Evolutionary conservation across 2,113 vertebrate genomes (phyloP).

Genomic region (Odobenus rosmarus): DNA sequence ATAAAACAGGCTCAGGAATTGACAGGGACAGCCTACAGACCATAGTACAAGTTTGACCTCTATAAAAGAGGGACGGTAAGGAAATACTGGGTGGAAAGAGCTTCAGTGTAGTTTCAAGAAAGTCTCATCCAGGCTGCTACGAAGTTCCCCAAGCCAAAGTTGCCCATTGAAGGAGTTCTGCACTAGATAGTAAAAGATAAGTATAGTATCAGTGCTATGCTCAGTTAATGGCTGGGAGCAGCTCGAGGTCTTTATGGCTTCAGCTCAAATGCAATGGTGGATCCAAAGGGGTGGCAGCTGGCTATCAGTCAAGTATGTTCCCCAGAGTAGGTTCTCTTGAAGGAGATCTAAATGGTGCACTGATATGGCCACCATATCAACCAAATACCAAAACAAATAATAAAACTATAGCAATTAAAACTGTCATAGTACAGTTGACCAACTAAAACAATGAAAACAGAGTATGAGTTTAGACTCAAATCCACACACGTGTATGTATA

Average conservation of each 20-base stretch:
- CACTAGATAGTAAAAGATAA: not conserved
- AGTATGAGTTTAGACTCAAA: not conserved
- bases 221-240: not conserved
- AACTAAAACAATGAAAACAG: constrained; percentile 5
- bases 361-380: not conserved
- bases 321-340: not conserved
- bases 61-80: not conserved
- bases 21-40: not conserved
- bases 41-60: not conserved
- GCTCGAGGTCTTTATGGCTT: not conserved
- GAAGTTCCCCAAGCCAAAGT: not conserved
- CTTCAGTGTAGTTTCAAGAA: not conserved
- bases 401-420: not conserved
- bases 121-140: not conserved
- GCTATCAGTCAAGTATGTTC: not conserved
- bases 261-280: not conserved
- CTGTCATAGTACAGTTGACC: not conserved
- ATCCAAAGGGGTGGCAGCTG: not conserved
- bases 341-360: not conserved
- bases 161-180: not conserved
- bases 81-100: not conserved
- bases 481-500: not conserved
- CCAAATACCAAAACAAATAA: not conserved
- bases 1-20: not conserved
- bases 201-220: not conserved